Evolutionary conservation across 2,888 invertebrate species (phyloP), one percentile per base, ranked within the genome.

Genomic region (Drosophila nigricruria): DNA sequence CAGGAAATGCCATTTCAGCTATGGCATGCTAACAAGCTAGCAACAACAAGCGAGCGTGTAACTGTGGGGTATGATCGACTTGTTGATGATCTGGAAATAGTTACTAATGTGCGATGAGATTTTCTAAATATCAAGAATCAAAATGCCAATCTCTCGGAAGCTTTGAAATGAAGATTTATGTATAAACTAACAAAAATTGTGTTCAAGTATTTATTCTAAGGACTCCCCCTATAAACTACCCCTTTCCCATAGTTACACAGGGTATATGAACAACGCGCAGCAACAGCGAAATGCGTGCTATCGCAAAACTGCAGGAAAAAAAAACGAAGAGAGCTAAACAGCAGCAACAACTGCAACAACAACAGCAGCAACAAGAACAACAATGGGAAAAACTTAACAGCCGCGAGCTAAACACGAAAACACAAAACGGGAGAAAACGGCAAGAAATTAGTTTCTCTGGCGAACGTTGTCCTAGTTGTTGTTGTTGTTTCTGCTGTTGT

Each of bases 1-100:
- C 67, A 84, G 81, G 79, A 86, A 85, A 88, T 85, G 81, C 77
- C 81, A 83, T 88, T 88, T 88, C 67, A 76, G 77, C 82, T 74
- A 77, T 70, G 79, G 79, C 65, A 77, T 76, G 86, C 77, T 86
- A 88, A 86, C 88, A 86, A 88, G 87, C 82, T 71, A 60, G 52
- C 65, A 59, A 56, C 53, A 62, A 52, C 59, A 62, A 40, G n/a
- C 43, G 54, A 23, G 5, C 12, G 8, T 10, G 10, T 5, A 9
- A 2, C 0, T 10, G 10, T 10, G 27, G 14, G 16, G 8, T 0
- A 9, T 58, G 27, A 3, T 3, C 36, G 58, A 47, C 47, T 16
- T 2, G 16, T 0, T 8, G 27, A 38, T 47, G 34, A 36, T 9
- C 36, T 23, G 14, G 2, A 42, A 42, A 23, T 20, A 20, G 42